These are phyloP conservation scores for Petrocephalus sullivani DNA, from an alignment of 2,797 vertebrate species.

Conservation along the genomic window DNA sequence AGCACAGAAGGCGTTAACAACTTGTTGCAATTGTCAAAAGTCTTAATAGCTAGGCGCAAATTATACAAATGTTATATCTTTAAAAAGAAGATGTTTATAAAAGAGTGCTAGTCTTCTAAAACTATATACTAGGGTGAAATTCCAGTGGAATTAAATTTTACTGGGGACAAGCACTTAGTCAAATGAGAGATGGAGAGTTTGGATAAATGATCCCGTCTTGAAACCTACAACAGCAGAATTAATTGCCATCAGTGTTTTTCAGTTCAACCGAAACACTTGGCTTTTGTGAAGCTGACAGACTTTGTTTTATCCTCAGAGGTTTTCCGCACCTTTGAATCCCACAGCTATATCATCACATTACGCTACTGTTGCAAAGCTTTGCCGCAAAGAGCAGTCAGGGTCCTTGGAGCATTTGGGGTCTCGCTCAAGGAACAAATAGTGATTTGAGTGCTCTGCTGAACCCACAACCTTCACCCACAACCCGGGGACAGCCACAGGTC, in stretches of 20 bases:
- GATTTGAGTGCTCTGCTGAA: not conserved
- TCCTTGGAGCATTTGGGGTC: not conserved
- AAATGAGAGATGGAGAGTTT: not conserved
- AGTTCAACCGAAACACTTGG: not conserved
- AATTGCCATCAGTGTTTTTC: not conserved
- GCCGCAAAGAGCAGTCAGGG: not conserved
- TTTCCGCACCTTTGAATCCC: not conserved
- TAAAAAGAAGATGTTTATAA: not conserved
- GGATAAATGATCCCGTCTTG: not conserved
- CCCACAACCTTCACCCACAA: not conserved
- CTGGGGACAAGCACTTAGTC: not conserved
- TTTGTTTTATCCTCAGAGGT: not conserved
- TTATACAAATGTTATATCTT: not conserved
- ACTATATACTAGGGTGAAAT: not conserved
- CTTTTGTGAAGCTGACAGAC: not conserved
- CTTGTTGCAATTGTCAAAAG: not conserved
- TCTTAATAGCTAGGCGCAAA: not conserved
- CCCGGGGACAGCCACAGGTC: not conserved
- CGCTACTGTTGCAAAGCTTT: not conserved
- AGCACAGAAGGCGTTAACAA: not conserved
- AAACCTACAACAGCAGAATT: not conserved
- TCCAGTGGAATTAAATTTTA: not conserved
- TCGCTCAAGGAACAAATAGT: not conserved
- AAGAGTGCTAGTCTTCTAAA: not conserved
- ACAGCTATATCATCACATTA: not conserved